Evolutionary conservation across 1,140 invertebrate genomes (phyloP), one percentile per base, ranked within the genome.

Genomic region (Wiebesia pumilae): DNA sequence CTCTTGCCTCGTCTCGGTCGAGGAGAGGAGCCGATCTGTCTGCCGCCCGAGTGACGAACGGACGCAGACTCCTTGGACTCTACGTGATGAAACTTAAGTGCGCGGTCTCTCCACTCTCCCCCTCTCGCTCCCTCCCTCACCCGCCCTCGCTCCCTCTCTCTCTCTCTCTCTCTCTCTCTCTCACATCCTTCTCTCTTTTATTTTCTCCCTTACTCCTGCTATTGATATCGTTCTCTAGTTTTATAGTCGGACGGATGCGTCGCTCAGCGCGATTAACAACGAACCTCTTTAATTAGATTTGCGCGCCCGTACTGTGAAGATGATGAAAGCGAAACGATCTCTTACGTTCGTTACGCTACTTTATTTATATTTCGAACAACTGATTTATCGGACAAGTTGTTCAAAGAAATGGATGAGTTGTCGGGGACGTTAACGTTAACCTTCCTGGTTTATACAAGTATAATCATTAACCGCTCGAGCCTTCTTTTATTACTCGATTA

Each of bases 21-120:
- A 58, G 65, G 84, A 85, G n/a, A 80, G 83, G 82, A 86, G 82
- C 30, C 62, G 86, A 90, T 90, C 87, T 83, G 88, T 83, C 83
- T 83, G 86, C 85, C 87, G 81, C 73, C 38, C 69, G 79, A 80
- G 35, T 77, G 77, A 77, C 65, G 77, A 58, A 83, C 69, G 69
- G 24, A 58, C 67, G 12, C 62, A 35, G 30, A 43, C 73, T 80
- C 30, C 80, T 35, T 40, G 75, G 81, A 79, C 40, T 69, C 87
- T 67, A 84, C 86, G 83, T 89, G 90, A 92, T 88, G 90, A 92
- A 91, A 78, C 71, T 84, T 78, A 24, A 79, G 19, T 40, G 33
- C 6, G 47, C 47, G 27, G 73, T 65, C 16, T 47, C 38, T 38
- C 6, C 30, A 30, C 67, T 35, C 38, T 38, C 40, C 24, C 47